Percentiles rank a stretch among this genome's conserved stretches.
These are phyloP conservation scores for Megatriorchis doriae DNA, from an alignment of 2,113 vertebrate genomes.

Conservation along the genomic window DNA sequence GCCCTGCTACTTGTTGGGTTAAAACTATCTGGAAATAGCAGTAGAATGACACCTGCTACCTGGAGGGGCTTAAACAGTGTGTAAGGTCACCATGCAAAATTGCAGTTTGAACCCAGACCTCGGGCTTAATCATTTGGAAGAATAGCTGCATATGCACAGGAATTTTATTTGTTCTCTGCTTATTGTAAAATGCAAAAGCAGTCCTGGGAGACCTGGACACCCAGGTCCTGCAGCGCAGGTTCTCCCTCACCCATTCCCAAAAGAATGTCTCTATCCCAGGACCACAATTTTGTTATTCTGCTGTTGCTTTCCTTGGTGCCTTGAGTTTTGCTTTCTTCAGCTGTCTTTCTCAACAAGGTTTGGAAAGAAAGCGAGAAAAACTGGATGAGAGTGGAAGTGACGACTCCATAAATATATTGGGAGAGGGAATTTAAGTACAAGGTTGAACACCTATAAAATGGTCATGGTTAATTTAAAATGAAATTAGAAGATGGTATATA, in stretches of 20 bases:
- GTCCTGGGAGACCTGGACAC: not conserved
- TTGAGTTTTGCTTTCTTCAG: not conserved
- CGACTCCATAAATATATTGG: not conserved
- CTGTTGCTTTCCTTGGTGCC: not conserved
- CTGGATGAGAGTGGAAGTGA: not conserved
- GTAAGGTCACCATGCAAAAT: not conserved
- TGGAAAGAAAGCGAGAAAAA: not conserved
- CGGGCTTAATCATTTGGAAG: not conserved
- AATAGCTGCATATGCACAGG: not conserved
- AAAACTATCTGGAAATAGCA: not conserved
- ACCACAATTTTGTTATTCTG: not conserved
- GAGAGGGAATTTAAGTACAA: not conserved
- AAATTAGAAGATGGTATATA: not conserved
- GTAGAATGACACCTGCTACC: not conserved
- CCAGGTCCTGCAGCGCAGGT: not conserved
- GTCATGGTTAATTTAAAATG: not conserved
- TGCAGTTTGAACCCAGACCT: not conserved
- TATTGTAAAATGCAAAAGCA: not conserved
- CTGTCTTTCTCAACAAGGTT: not conserved
- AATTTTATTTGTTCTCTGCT: not conserved
- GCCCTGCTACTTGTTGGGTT: not conserved
- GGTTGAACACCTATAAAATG: not conserved
- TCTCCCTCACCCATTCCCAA: not conserved
- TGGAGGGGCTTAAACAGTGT: rapidly evolving
- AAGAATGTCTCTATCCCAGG: not conserved